Percentiles rank a stretch among this genome's conserved stretches.
These are phyloP conservation scores for Alosa alosa DNA, from an alignment of 2,113 vertebrate genomes.

Conservation along the genomic window DNA sequence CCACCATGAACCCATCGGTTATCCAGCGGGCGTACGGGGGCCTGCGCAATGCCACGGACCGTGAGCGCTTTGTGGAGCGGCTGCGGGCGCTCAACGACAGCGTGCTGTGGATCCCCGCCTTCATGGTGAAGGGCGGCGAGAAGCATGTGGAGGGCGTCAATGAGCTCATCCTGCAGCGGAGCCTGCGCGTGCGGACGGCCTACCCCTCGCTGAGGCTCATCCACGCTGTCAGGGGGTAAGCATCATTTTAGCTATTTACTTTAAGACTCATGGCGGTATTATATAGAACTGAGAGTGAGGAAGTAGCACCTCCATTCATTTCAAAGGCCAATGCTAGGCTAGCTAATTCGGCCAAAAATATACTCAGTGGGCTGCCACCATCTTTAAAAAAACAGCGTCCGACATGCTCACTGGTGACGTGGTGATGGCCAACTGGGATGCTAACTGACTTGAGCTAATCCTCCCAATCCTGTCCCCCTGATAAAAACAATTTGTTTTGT, in stretches of 20 bases:
- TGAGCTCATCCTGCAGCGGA: slow-evolving; percentile 83
- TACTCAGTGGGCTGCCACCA: too few relatives aligned
- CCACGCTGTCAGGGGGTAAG: slow-evolving; percentile 90
- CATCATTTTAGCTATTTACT: slow-evolving; percentile 44
- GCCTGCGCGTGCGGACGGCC: slow-evolving; percentile 79
- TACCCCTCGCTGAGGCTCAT: slow-evolving; percentile 86
- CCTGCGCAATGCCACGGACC: slow-evolving; percentile 81
- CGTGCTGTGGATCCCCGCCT: slow-evolving; percentile 89
- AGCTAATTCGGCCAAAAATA: too few relatives aligned
- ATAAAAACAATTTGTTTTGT: too few relatives aligned
- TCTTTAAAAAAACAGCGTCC: too few relatives aligned
- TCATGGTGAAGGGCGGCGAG: slow-evolving; percentile 90
- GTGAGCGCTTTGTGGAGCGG: slow-evolving; percentile 80
- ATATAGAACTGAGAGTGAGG: too few relatives aligned
- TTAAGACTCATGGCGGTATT: too few relatives aligned
- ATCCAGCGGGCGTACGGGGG: slow-evolving; percentile 85
- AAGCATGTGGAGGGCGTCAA: slow-evolving; percentile 86
- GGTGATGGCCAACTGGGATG: too few relatives aligned
- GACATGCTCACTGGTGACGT: too few relatives aligned
- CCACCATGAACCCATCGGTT: slow-evolving; percentile 91
- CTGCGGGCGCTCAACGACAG: slow-evolving; percentile 85
- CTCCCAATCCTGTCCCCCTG: too few relatives aligned
- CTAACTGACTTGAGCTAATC: too few relatives aligned
- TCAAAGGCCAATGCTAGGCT: too few relatives aligned
- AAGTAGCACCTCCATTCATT: too few relatives aligned